phyloP scores from a whole-genome alignment of 2,888 invertebrate genomes.

The Cyclophora albipunctata region DNA sequence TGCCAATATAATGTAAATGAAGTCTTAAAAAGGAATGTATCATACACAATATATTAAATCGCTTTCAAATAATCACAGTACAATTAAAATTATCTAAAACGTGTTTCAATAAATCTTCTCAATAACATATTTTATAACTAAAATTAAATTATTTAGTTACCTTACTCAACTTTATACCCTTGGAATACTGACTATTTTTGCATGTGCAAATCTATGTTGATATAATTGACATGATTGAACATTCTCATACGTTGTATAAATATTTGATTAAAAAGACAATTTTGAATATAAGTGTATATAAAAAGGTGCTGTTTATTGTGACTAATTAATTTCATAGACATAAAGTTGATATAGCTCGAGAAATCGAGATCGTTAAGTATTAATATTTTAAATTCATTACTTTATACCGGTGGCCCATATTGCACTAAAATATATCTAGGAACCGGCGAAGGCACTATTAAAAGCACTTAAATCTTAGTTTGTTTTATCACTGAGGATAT shows the following conservation, averaged over 20 bases:
- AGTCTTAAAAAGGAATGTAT: slow-evolving; percentile 9
- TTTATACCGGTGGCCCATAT: slow-evolving; percentile 26
- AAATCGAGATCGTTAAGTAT: slow-evolving; percentile 4
- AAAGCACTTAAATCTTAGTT: slow-evolving; percentile 41
- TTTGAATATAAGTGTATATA: neutral
- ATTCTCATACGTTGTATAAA: too few relatives aligned
- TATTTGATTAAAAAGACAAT: too few relatives aligned
- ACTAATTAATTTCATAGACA: slow-evolving; percentile 7
- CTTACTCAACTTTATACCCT: neutral
- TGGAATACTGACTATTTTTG: neutral
- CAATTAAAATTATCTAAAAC: neutral
- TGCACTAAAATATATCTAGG: slow-evolving; percentile 45
- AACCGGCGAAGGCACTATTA: slow-evolving; percentile 57
- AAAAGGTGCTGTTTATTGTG: slow-evolving; percentile 13
- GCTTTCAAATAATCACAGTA: slow-evolving; percentile 7
- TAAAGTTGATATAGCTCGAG: slow-evolving; percentile 3
- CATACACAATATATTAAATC: neutral
- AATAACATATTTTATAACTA: neutral
- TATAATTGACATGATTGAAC: too few relatives aligned
- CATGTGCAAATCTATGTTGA: neutral
- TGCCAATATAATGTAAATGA: neutral
- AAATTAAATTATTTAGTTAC: neutral
- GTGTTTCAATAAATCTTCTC: neutral
- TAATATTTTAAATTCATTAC: slow-evolving; percentile 2
- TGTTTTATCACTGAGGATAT: neutral